Conservation (phyloP, 1,140 invertebrate genomes). For the Chionoecetes opilio region DNA sequence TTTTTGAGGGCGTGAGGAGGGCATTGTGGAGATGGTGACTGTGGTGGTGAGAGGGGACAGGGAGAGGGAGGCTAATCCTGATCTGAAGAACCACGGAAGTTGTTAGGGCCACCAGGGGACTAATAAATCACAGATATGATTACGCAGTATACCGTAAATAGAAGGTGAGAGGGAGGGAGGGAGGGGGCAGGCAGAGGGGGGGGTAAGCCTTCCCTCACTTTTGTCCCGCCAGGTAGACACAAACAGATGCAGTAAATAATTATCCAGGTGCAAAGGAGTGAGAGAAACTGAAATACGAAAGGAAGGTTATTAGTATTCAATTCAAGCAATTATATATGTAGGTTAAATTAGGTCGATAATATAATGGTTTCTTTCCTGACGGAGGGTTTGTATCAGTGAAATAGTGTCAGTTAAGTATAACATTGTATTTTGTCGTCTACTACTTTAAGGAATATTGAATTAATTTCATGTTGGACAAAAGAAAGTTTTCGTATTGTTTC, state of each 20-base stretch:
- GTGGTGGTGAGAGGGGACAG: background rate
- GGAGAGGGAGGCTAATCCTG: background rate
- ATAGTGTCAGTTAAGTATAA: no score
- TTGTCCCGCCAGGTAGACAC: background rate
- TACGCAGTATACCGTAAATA: slow-evolving; percentile 5
- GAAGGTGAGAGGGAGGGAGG: background rate
- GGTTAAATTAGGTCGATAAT: no score
- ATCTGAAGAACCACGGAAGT: background rate
- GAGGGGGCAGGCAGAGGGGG: background rate
- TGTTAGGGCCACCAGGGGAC: background rate
- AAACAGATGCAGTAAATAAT: slow-evolving; percentile 12
- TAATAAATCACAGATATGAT: slow-evolving; percentile 23
- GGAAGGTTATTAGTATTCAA: background rate
- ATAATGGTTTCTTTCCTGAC: no score
- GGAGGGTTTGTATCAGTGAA: no score
- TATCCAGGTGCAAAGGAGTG: background rate
- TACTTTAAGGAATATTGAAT: no score
- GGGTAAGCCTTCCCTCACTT: background rate
- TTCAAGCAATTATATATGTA: no score
- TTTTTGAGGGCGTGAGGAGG: background rate
- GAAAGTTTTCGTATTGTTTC: no score
- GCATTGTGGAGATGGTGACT: no score
- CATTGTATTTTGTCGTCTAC: no score
- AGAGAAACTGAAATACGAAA: background rate
- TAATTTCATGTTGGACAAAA: no score